A percentile compares a stretch with the other conserved stretches of the same genome.
These are phyloP conservation scores for Carollia perspicillata DNA, from an alignment of 2,113 vertebrate genomes.

Conservation along the genomic window DNA sequence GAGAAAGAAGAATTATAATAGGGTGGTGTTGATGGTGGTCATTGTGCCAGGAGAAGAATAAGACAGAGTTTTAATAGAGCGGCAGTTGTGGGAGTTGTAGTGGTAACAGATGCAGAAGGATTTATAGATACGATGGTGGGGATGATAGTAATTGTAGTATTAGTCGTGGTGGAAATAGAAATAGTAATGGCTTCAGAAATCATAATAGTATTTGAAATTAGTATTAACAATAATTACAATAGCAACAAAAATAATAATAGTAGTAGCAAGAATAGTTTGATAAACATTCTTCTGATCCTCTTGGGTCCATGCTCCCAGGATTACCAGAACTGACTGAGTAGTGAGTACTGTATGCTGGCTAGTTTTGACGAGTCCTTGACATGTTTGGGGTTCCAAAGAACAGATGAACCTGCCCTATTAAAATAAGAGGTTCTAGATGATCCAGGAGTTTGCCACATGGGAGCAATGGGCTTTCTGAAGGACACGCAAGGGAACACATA, in stretches of 20 bases:
- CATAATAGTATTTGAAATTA: neutral
- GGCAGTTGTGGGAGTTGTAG: neutral
- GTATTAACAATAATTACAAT: no score
- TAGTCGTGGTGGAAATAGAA: neutral
- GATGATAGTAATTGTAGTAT: no score
- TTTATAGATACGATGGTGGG: neutral
- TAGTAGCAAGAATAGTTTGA: neutral
- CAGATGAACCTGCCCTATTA: neutral
- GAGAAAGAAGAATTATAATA: no score
- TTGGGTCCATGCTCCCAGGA: neutral
- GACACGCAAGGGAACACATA: neutral
- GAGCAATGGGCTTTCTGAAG: neutral
- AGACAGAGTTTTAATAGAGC: no score
- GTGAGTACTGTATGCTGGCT: neutral
- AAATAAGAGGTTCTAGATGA: neutral
- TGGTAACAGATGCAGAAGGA: neutral
- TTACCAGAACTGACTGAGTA: neutral
- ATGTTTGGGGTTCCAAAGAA: neutral
- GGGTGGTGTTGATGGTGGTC: rapidly evolving
- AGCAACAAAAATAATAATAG: no score
- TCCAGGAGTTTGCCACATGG: rapidly evolving
- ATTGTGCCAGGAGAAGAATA: neutral
- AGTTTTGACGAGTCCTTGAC: neutral
- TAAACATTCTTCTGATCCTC: neutral
- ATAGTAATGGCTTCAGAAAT: neutral